A percentile compares a stretch with the other conserved stretches of the same genome.
Evolutionary conservation across 2,888 invertebrate genomes (phyloP).

Genomic region (Lomographa bimaculata): DNA sequence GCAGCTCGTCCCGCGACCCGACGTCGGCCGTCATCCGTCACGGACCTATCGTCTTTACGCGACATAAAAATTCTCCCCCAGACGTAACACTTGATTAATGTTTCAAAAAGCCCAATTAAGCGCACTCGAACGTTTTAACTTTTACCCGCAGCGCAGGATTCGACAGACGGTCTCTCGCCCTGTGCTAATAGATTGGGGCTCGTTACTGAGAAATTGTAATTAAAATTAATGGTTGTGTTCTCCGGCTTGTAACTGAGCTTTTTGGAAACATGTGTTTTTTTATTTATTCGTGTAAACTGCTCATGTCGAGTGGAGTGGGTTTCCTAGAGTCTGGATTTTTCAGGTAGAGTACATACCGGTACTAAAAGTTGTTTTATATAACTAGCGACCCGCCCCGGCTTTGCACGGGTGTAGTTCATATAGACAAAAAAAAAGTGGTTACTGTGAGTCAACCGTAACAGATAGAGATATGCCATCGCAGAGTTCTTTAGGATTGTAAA

Average conservation of each 20-base stretch:
- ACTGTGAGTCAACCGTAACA: too few relatives aligned
- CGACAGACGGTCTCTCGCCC: constrained; percentile 32
- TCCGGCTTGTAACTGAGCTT: constrained; percentile 6
- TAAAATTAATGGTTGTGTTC: constrained; percentile 24
- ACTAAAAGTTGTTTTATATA: too few relatives aligned
- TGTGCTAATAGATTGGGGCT: constrained; percentile 32
- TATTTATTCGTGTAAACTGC: neutral
- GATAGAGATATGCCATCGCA: too few relatives aligned
- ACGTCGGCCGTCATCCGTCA: constrained; percentile 64
- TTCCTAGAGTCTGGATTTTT: too few relatives aligned
- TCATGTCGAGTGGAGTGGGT: too few relatives aligned
- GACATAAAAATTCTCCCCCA: constrained; percentile 75
- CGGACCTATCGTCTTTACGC: constrained; percentile 52
- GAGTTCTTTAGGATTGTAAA: too few relatives aligned
- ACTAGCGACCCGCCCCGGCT: too few relatives aligned
- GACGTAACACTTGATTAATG: constrained; percentile 77
- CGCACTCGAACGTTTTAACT: constrained; percentile 66
- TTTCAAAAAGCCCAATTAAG: constrained; percentile 80
- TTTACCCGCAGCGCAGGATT: constrained; percentile 48
- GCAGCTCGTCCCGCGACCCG: constrained; percentile 54
- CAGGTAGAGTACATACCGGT: too few relatives aligned
- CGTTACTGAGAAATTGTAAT: constrained; percentile 28
- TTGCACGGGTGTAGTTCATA: too few relatives aligned
- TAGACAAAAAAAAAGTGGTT: too few relatives aligned
- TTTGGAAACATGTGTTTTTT: neutral